phyloP scores from a whole-genome alignment of 2,797 vertebrate species.

The Eutrigla gurnardus region DNA sequence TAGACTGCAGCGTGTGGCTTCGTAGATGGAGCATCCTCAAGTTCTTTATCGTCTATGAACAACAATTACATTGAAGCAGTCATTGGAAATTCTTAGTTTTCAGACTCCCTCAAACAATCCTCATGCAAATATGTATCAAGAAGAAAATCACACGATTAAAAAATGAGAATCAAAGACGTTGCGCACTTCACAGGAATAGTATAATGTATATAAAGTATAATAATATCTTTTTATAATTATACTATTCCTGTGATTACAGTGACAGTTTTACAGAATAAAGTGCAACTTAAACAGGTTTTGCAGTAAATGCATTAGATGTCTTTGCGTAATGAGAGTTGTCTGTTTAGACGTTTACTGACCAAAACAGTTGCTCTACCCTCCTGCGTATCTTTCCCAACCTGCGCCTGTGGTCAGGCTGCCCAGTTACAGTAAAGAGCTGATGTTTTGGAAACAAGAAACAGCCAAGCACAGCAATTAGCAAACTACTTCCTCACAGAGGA shows the following conservation, averaged over 20 bases:
- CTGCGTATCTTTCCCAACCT: background rate
- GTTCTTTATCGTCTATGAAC: background rate
- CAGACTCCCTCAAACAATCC: background rate
- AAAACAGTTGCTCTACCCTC: background rate
- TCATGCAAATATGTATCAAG: background rate
- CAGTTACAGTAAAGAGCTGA: slow-evolving; percentile 27
- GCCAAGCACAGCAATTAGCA: slow-evolving; percentile 36
- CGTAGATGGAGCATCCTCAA: background rate
- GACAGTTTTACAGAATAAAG: background rate
- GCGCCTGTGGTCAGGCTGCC: slow-evolving; percentile 1
- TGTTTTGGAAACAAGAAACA: slow-evolving; percentile 30
- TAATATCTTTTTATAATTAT: too few species aligned
- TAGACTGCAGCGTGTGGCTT: background rate
- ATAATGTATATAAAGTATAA: background rate
- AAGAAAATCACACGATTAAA: background rate
- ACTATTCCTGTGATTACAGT: too few species aligned
- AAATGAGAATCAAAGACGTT: background rate
- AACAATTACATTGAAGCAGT: background rate
- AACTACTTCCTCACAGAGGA: slow-evolving; percentile 43
- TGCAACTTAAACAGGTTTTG: background rate
- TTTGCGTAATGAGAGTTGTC: background rate
- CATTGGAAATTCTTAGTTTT: background rate
- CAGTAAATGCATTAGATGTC: background rate
- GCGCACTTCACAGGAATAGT: background rate
- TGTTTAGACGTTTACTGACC: slow-evolving; percentile 8